phyloP scores from a whole-genome alignment of 1,140 invertebrate species.

The Aphelenchoides fujianensis region DNA sequence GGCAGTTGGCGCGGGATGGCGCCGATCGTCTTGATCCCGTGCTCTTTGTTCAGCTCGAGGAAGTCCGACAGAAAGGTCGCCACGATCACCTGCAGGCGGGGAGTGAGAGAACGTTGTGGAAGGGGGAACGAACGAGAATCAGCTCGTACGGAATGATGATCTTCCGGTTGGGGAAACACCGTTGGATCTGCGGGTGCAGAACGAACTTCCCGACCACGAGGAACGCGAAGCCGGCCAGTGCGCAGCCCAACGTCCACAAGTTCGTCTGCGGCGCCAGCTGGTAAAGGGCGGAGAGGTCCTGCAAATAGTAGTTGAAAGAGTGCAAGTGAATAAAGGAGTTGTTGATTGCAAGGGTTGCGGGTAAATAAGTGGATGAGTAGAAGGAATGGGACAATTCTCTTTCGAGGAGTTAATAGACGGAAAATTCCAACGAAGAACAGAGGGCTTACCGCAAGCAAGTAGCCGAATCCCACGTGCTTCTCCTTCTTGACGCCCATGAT shows the following conservation, averaged over 20 bases:
- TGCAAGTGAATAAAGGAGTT: too few relatives aligned
- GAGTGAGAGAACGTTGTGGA: background rate
- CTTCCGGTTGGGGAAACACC: background rate
- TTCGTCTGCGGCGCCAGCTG: background rate
- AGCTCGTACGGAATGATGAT: slow-evolving; percentile 8
- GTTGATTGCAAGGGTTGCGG: too few relatives aligned
- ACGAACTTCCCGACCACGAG: slow-evolving; percentile 6
- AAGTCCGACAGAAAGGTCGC: background rate
- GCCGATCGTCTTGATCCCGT: background rate
- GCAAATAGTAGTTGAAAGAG: background rate
- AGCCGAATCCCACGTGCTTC: background rate
- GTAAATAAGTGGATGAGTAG: too few relatives aligned
- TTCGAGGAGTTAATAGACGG: too few relatives aligned
- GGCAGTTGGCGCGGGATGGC: background rate
- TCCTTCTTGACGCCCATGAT: slow-evolving; percentile 3
- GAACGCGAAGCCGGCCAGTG: background rate
- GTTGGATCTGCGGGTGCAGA: slow-evolving; percentile 6
- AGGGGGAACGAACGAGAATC: slow-evolving; percentile 1
- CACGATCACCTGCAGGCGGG: background rate
- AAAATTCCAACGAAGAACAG: too few relatives aligned
- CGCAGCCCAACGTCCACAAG: background rate
- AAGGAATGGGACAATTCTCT: too few relatives aligned
- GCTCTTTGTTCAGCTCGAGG: background rate
- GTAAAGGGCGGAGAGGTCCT: background rate
- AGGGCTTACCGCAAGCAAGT: too few relatives aligned